These are phyloP conservation scores for Anser cygnoides DNA, from an alignment of 2,113 vertebrate species.

Conservation along the genomic window DNA sequence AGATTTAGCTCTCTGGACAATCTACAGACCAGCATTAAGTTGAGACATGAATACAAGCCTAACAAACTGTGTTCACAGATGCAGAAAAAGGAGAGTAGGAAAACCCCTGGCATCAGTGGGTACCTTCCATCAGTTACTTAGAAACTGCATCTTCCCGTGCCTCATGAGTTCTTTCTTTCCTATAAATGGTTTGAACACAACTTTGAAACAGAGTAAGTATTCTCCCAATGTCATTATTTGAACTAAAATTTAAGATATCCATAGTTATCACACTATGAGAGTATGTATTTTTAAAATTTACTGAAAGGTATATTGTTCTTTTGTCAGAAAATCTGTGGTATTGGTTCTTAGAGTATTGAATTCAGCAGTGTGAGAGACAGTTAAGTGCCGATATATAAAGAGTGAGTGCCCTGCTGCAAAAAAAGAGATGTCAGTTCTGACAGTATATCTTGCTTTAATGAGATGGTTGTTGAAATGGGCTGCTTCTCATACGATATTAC, in stretches of 20 bases:
- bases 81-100: background rate
- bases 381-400: background rate
- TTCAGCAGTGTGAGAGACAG: background rate
- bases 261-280: background rate
- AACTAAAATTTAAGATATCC: background rate
- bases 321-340: background rate
- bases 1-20: background rate
- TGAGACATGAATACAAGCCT: background rate
- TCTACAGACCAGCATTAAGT: background rate
- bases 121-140: background rate
- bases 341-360: background rate
- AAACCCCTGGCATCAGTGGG: background rate
- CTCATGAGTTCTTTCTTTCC: background rate
- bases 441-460: background rate
- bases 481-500: background rate
- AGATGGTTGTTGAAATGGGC: background rate
- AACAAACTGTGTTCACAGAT: background rate
- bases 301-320: background rate
- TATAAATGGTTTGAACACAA: background rate
- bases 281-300: background rate
- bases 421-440: background rate
- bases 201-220: background rate
- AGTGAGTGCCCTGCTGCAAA: background rate
- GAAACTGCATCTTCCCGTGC: background rate
- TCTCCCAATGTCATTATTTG: background rate